Percentiles rank a stretch among this genome's conserved stretches.
Evolutionary conservation across 1,140 invertebrate species (phyloP).

Genomic region (Ruditapes philippinarum): DNA sequence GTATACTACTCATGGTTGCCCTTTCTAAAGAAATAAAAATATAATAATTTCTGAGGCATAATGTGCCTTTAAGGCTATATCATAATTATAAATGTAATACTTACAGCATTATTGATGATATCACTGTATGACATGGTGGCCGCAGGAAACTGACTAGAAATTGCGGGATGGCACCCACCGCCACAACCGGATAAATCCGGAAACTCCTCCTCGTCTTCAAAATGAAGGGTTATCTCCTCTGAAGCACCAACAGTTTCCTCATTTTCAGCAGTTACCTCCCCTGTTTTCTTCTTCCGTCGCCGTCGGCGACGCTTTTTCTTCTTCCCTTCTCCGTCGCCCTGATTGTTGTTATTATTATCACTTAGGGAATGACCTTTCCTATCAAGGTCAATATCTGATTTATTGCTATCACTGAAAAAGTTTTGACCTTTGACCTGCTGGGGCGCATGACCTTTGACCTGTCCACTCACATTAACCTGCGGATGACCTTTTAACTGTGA

Average conservation of each 20-base stretch:
- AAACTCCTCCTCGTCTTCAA: slow-evolving; percentile 83
- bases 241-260: not conserved
- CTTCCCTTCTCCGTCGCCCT: slow-evolving; percentile 48
- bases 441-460: not conserved
- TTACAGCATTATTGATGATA: slow-evolving; percentile 72
- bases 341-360: slow-evolving; percentile 24
- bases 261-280: not conserved
- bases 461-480: not conserved
- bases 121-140: slow-evolving; percentile 75
- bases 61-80: too few species aligned
- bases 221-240: slow-evolving; percentile 75
- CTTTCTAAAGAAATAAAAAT: too few species aligned
- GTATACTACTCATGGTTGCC: too few species aligned
- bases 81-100: too few species aligned
- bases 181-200: slow-evolving; percentile 63
- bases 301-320: slow-evolving; percentile 46
- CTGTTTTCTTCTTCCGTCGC: slow-evolving; percentile 8
- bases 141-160: not conserved
- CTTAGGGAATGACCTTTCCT: slow-evolving; percentile 15
- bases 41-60: too few species aligned
- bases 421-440: not conserved
- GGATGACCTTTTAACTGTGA: not conserved
- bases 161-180: not conserved
- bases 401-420: not conserved
- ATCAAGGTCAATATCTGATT: slow-evolving; percentile 20